Percentiles rank a stretch among this genome's conserved stretches.
Conservation (phyloP, 2,888 invertebrate species). For the Monoplex corrugatus region DNA sequence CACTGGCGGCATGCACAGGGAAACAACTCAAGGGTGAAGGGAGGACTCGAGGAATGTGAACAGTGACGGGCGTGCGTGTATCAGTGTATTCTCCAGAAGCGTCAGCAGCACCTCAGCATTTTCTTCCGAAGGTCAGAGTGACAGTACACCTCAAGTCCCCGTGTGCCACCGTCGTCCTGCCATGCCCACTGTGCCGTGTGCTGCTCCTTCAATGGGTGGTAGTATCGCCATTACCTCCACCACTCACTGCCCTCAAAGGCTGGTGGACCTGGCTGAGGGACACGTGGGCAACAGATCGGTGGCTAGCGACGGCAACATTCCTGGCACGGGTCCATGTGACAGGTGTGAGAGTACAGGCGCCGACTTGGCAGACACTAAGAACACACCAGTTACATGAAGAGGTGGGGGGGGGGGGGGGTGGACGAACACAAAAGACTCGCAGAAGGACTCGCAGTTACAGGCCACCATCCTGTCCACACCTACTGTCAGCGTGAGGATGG, state of each 20-base stretch:
- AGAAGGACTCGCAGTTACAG: neutral
- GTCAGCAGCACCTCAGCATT: slow-evolving; percentile 20
- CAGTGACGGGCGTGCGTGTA: neutral
- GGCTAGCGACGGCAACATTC: no score
- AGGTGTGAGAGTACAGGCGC: neutral
- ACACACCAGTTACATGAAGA: no score
- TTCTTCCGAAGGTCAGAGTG: slow-evolving; percentile 18
- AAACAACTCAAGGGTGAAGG: no score
- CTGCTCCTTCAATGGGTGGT: neutral
- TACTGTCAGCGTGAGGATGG: slow-evolving; percentile 29
- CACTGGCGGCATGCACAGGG: neutral
- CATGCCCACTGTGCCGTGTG: neutral
- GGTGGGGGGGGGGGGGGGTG: neutral
- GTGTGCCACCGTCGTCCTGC: no score
- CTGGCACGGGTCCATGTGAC: neutral
- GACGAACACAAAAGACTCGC: neutral
- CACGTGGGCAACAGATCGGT: neutral
- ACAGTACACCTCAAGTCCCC: neutral
- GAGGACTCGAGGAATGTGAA: neutral
- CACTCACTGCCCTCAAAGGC: neutral
- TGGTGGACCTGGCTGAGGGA: neutral
- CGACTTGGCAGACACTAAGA: no score
- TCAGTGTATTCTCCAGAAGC: neutral
- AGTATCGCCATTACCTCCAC: neutral
- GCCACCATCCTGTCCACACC: neutral